A percentile compares a stretch with the other conserved stretches of the same genome.
These are phyloP conservation scores for Carassius carassius DNA, from an alignment of 2,113 vertebrate genomes.

Conservation along the genomic window DNA sequence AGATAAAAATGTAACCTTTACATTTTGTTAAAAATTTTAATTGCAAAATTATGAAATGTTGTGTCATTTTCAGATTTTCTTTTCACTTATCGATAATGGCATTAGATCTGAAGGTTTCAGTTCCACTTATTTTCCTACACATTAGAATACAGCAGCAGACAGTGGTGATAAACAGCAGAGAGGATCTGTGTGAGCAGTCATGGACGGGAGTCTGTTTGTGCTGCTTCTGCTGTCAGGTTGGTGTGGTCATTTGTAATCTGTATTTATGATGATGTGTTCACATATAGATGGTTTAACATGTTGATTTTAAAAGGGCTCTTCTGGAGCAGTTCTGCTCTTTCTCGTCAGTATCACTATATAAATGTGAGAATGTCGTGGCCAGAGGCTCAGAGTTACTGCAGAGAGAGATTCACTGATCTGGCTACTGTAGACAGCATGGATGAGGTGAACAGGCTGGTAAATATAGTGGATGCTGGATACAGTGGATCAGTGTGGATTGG, in stretches of 20 bases:
- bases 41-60: no score
- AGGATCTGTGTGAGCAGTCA: neutral
- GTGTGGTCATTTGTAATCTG: neutral
- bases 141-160: neutral
- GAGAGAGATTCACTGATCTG: no score
- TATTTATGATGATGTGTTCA: neutral
- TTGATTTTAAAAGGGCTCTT: neutral
- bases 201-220: neutral
- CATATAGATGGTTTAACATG: no score
- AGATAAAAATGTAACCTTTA: no score
- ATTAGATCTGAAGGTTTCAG: no score
- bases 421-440: neutral
- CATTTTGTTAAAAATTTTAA: no score
- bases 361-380: neutral
- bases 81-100: no score
- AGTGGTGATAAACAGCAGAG: neutral
- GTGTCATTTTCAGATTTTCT: no score
- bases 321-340: neutral
- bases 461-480: neutral
- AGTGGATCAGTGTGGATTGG: slow-evolving; percentile 45
- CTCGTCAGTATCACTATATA: neutral
- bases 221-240: slow-evolving; percentile 2
- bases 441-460: neutral
- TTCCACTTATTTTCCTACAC: no score
- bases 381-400: slow-evolving; percentile 36